Base-by-base conservation (phyloP, 1,140 invertebrate species). In the Lethocerus indicus region DNA sequence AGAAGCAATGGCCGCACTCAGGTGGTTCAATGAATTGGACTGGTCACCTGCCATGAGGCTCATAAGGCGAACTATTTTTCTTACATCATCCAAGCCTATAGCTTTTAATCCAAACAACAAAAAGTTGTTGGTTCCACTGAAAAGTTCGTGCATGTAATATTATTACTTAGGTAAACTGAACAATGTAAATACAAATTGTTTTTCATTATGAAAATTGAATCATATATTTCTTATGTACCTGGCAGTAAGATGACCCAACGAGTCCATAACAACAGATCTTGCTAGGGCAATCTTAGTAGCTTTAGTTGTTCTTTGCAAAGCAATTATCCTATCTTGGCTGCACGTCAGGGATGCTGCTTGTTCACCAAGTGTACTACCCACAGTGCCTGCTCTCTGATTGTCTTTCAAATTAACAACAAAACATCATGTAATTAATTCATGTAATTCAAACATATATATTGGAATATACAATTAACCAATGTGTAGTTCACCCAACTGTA, bases 51-150 rank as follows among this genome's bases (percentile, higher is more conserved):
- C 74, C 52, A 71, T 71, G 25, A 79, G 57, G 35, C 71, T 72
- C 77, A 79, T 79, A 16, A 79, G 60, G n/a, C 68, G 64, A 1
- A 79, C 72, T 2, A 78, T 64, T 56, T 72, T 69, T 45, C 67
- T 64, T 25, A 78, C 71, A 61, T 78, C 74, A 25, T 67, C 68
- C 42, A 79, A 59, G 18, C 75, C 75, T 20, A 79, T 73, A 14
- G 67, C 64, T 53, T 73, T 67, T 21, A 79, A 59, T 14, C 71
- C 47, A 39, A 23, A 39, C 1, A 32, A 24, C 14, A 41, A 49
- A 28, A 40, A 26, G 18, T 26, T 39, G n/a, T 41, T 49, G n/a
- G 36, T 27, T 3, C 27, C 36, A 35, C 36, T 39, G 20, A 39
- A 41, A 40, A 1, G 35, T 9, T 36, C 20, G 28, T 40, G 37